phyloP scores from a whole-genome alignment of 2,888 invertebrate genomes.

The Branchipolynoe longqiensis region DNA sequence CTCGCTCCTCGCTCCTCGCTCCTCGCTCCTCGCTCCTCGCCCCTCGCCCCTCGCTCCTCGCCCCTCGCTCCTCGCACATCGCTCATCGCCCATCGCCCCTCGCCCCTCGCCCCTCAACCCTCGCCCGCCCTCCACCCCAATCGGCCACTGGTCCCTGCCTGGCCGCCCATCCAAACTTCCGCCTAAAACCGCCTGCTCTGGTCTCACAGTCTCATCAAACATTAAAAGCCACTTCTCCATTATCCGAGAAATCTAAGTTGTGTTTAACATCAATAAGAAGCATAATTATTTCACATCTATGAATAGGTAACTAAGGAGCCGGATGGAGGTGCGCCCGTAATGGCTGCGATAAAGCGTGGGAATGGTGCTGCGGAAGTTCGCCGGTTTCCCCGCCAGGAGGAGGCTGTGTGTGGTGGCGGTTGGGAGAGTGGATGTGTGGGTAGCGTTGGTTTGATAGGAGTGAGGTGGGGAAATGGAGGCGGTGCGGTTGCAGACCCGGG shows the following conservation, averaged over 20 bases:
- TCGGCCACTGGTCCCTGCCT: too few relatives aligned
- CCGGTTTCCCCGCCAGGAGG: not conserved
- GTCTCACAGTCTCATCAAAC: not conserved
- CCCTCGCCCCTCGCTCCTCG: too few relatives aligned
- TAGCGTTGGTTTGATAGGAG: too few relatives aligned
- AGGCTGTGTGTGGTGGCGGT: not conserved
- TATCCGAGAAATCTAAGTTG: not conserved
- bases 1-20: too few relatives aligned
- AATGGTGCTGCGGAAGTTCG: not conserved
- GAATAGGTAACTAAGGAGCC: constrained; percentile 11
- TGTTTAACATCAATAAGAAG: constrained; percentile 11
- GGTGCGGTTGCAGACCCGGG: too few relatives aligned
- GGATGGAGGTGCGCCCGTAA: not conserved
- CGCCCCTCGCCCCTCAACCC: too few relatives aligned
- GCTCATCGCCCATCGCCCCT: too few relatives aligned
- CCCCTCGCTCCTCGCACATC: too few relatives aligned
- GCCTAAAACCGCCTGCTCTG: not conserved
- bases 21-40: too few relatives aligned
- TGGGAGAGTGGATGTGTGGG: not conserved
- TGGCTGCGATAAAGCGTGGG: not conserved
- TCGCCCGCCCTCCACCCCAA: too few relatives aligned
- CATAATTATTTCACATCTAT: not conserved
- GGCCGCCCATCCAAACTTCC: not conserved
- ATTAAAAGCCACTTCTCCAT: not conserved
- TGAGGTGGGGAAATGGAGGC: too few relatives aligned